Percentiles rank a stretch among this genome's conserved stretches.
Evolutionary conservation across 2,888 invertebrate genomes (phyloP).

Genomic region (Neocrepidodera transversa): DNA sequence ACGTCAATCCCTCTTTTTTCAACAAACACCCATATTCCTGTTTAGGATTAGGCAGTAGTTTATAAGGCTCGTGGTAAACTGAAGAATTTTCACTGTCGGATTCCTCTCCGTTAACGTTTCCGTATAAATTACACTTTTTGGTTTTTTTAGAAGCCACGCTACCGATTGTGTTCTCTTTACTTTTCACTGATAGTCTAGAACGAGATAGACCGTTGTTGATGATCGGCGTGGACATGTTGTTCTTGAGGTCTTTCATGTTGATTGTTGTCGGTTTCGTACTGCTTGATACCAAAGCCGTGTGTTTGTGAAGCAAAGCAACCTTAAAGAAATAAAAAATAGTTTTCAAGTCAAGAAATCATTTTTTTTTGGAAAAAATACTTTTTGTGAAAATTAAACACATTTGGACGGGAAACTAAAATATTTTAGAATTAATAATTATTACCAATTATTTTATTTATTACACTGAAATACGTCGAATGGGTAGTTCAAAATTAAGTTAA

Average conservation of each 20-base stretch:
- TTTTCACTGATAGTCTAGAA: conserved; percentile 62
- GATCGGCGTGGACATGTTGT: conserved; percentile 64
- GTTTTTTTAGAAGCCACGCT: conserved; percentile 55
- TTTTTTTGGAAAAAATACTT: no score
- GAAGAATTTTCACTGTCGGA: conserved; percentile 66
- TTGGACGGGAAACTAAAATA: no score
- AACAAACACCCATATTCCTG: conserved; percentile 63
- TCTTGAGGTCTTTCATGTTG: conserved; percentile 67
- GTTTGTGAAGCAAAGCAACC: conserved; percentile 69
- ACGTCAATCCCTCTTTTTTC: conserved; percentile 62
- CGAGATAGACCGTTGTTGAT: conserved; percentile 65
- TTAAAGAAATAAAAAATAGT: conserved; percentile 19
- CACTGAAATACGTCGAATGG: no score
- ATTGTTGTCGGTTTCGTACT: conserved; percentile 65
- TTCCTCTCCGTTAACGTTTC: conserved; percentile 62
- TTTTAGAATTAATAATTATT: no score
- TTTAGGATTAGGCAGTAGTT: conserved; percentile 62
- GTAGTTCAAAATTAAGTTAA: no score
- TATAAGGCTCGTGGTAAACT: conserved; percentile 66
- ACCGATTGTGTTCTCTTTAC: conserved; percentile 55
- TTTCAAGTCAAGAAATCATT: no score
- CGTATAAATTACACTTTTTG: conserved; percentile 60
- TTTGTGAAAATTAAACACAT: no score
- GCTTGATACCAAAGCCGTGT: conserved; percentile 66
- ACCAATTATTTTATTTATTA: no score